Evolutionary conservation across 1,140 invertebrate genomes (phyloP).

Genomic region (Gryon sp.): DNA sequence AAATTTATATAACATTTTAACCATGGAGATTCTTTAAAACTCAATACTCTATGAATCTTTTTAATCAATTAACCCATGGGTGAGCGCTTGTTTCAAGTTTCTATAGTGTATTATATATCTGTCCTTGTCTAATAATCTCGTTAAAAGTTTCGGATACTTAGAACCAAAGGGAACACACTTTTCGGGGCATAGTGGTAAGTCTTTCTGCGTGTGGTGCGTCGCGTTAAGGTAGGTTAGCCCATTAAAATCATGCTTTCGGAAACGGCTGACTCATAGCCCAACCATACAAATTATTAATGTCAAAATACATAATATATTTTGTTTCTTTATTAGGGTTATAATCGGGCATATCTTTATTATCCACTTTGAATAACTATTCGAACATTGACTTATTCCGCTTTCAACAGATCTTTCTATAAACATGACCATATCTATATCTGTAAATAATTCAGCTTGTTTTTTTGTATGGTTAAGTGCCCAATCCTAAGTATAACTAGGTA

Average conservation of each 20-base stretch:
- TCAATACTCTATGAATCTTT: constrained; percentile 2
- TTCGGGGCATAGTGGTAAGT: neutral
- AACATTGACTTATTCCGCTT: no score
- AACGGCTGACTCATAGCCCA: constrained; percentile 1
- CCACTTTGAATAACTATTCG: constrained; percentile 1
- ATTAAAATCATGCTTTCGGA: neutral
- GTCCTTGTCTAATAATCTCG: neutral
- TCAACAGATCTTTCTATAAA: no score
- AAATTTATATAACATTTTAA: constrained; percentile 24
- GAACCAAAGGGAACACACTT: neutral
- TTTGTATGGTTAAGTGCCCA: neutral
- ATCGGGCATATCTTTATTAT: constrained; percentile 19
- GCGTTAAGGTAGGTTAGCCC: neutral
- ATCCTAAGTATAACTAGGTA: constrained; percentile 7
- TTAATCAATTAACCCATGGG: neutral
- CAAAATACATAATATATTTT: constrained; percentile 4
- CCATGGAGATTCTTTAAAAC: constrained; percentile 22
- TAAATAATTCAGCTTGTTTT: constrained; percentile 12
- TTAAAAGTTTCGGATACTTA: neutral
- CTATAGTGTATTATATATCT: constrained; percentile 20
- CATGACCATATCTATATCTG: constrained; percentile 19
- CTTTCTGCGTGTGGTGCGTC: neutral
- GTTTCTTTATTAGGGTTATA: neutral
- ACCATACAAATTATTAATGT: no score
- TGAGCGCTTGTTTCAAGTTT: constrained; percentile 14